Evolutionary conservation across 2,113 vertebrate species (phyloP).

Genomic region (Podiceps cristatus): DNA sequence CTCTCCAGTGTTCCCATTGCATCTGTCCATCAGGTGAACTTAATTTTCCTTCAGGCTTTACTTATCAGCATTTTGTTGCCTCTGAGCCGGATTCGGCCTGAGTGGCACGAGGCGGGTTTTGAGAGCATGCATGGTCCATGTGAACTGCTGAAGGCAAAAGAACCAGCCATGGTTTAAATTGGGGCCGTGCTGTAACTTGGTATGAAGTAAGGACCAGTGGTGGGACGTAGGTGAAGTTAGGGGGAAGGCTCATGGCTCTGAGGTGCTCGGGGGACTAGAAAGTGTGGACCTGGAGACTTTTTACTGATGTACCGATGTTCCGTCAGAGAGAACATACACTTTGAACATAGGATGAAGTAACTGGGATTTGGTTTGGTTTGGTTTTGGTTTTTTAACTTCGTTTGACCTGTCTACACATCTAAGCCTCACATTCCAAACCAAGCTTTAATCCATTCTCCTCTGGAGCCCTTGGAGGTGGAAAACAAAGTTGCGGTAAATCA

Average conservation of each 20-base stretch:
- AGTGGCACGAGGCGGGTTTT: not conserved
- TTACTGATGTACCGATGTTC: not conserved
- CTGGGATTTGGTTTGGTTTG: not conserved
- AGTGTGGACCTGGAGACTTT: not conserved
- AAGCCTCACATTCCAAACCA: slow-evolving; percentile 32
- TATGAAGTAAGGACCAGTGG: not conserved
- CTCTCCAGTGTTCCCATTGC: not conserved
- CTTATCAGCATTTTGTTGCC: not conserved
- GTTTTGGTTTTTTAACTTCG: not conserved
- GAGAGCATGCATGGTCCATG: fast-evolving
- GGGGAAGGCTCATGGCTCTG: not conserved
- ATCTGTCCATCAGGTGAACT: not conserved
- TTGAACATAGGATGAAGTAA: not conserved
- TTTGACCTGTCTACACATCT: not conserved
- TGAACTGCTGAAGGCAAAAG: not conserved
- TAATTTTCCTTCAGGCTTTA: not conserved
- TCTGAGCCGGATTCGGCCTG: not conserved
- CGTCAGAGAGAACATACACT: not conserved
- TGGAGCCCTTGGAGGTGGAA: slow-evolving; percentile 10
- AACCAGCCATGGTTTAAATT: not conserved
- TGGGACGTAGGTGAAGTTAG: not conserved
- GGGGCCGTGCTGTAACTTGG: not conserved
- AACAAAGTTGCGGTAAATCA: slow-evolving; percentile 53
- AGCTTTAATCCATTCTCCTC: slow-evolving; percentile 37
- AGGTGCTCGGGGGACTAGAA: not conserved